Percentiles rank a stretch among this genome's conserved stretches.
Conservation (phyloP, 2,888 invertebrate genomes). For the Netelia fuscicornis region DNA sequence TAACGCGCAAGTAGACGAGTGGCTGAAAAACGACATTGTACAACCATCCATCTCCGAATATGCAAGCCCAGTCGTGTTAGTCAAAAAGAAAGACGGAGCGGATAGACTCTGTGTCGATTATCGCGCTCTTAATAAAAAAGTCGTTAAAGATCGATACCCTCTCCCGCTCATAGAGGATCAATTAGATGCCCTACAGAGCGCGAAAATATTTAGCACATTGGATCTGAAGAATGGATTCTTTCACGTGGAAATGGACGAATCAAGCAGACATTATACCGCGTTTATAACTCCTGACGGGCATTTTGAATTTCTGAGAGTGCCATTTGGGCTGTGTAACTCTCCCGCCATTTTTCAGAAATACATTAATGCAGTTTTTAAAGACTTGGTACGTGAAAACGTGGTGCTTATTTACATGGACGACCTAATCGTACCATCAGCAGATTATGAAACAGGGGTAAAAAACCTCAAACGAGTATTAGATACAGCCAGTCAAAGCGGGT, state of each 20-base stretch:
- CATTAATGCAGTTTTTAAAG: conserved; percentile 66
- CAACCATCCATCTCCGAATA: conserved; percentile 74
- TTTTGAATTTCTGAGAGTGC: conserved; percentile 70
- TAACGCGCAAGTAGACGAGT: conserved; percentile 72
- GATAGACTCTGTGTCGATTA: conserved; percentile 80
- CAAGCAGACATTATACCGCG: conserved; percentile 70
- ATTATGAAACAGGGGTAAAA: conserved; percentile 33
- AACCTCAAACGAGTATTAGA: conserved; percentile 31
- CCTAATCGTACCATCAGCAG: conserved; percentile 43
- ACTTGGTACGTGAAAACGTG: conserved; percentile 48
- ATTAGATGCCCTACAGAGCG: conserved; percentile 52
- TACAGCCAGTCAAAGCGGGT: conserved; percentile 28
- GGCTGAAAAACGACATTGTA: conserved; percentile 74
- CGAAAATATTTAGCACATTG: conserved; percentile 54
- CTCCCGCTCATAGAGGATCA: conserved; percentile 65
- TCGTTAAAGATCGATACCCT: conserved; percentile 71
- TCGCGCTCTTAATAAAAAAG: conserved; percentile 77
- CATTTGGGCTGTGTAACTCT: conserved; percentile 73
- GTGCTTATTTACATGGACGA: conserved; percentile 61
- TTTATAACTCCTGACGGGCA: conserved; percentile 72
- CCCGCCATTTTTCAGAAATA: conserved; percentile 70
- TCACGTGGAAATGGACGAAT: conserved; percentile 70
- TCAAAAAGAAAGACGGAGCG: conserved; percentile 70
- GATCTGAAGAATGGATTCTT: conserved; percentile 34
- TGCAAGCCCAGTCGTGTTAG: conserved; percentile 73